Evolutionary conservation across 2,113 vertebrate genomes (phyloP).

Genomic region (Mohoua ochrocephala): DNA sequence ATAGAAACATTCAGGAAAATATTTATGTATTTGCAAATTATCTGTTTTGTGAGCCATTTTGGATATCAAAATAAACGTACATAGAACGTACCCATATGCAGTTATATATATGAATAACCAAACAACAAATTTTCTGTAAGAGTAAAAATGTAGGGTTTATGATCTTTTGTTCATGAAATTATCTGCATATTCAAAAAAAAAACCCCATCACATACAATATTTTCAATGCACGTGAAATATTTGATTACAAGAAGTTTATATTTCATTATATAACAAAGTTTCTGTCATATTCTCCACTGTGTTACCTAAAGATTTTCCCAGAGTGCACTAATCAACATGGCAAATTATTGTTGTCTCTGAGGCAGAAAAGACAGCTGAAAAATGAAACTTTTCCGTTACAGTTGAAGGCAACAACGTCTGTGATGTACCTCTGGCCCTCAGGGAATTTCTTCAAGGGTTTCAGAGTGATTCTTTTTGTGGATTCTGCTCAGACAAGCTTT

Average conservation of each 20-base stretch:
- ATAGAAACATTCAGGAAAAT: not conserved
- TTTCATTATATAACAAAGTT: not conserved
- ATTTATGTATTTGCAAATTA: not conserved
- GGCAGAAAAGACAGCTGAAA: not conserved
- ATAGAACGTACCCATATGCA: not conserved
- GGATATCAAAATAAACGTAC: not conserved
- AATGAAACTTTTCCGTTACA: not conserved
- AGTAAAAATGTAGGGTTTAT: not conserved
- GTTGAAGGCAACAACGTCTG: not conserved
- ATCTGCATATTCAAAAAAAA: not conserved
- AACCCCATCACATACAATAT: accelerated
- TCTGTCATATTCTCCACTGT: not conserved
- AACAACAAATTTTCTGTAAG: not conserved
- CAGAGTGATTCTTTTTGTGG: not conserved
- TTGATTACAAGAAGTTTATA: not conserved
- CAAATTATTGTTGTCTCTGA: not conserved
- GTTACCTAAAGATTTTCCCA: not conserved
- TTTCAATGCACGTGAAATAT: not conserved
- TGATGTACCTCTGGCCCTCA: not conserved
- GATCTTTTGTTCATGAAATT: not conserved
- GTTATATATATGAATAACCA: not conserved
- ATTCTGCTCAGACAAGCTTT: not conserved
- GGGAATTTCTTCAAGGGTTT: not conserved
- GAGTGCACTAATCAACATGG: not conserved
- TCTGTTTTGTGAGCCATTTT: not conserved